Conservation (phyloP, 2,888 invertebrate genomes). For the Cylindroiulus punctatus region DNA sequence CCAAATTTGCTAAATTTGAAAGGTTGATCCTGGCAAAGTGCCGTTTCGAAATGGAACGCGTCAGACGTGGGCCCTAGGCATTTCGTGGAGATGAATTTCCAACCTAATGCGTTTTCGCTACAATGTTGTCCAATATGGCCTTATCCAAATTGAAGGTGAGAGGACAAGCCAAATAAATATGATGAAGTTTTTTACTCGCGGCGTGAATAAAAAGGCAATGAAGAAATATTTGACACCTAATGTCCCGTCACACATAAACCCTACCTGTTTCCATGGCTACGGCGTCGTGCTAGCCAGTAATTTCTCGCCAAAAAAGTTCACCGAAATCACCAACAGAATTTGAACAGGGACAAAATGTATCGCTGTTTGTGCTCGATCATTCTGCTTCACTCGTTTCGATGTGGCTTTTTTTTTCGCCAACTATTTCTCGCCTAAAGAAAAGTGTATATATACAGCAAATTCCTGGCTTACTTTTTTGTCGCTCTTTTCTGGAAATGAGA, state of each 20-base stretch:
- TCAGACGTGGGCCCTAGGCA: background rate
- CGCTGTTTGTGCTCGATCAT: slow-evolving; percentile 33
- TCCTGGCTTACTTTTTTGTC: background rate
- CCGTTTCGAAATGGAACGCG: background rate
- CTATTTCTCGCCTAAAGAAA: slow-evolving; percentile 1
- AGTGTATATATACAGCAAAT: background rate
- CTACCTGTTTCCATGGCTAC: background rate
- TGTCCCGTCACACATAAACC: slow-evolving; percentile 11
- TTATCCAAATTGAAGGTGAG: slow-evolving; percentile 26
- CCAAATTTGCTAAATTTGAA: slow-evolving; percentile 7
- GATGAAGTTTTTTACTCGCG: slow-evolving; percentile 17
- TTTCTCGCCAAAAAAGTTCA: background rate
- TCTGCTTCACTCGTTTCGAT: background rate
- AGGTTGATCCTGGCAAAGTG: background rate
- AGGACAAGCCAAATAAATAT: slow-evolving; percentile 19
- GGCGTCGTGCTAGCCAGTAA: background rate
- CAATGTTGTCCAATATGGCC: background rate
- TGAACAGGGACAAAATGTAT: slow-evolving; percentile 39
- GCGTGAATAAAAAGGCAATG: slow-evolving; percentile 35
- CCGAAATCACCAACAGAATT: slow-evolving; percentile 17
- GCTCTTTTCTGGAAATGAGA: slow-evolving; percentile 11
- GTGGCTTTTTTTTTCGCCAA: background rate
- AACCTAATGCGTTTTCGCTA: background rate
- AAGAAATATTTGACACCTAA: slow-evolving; percentile 45
- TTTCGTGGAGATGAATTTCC: slow-evolving; percentile 14